These are phyloP conservation scores for Philereme vetulata DNA, from an alignment of 2,888 invertebrate genomes.

Conservation along the genomic window DNA sequence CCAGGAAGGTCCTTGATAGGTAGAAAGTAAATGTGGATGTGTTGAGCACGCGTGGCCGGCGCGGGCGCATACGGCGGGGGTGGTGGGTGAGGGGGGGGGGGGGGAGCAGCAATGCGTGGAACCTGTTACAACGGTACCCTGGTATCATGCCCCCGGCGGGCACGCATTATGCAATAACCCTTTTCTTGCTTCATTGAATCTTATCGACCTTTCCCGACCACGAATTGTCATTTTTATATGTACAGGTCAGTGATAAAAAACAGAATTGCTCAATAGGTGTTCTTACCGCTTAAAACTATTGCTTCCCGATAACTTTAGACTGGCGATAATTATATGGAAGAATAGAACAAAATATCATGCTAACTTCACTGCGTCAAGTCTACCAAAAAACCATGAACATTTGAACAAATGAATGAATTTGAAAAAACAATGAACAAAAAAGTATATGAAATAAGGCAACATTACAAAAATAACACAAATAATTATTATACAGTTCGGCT, in stretches of 20 bases:
- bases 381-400: no score
- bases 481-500: no score
- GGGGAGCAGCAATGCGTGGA: slow-evolving; percentile 56
- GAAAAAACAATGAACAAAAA: no score
- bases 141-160: slow-evolving; percentile 64
- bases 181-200: slow-evolving; percentile 69
- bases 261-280: not conserved
- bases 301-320: not conserved
- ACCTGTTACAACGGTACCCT: slow-evolving; percentile 81
- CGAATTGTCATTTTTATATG: slow-evolving; percentile 25
- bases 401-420: no score
- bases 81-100: slow-evolving; percentile 42
- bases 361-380: no score
- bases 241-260: slow-evolving; percentile 18
- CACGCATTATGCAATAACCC: slow-evolving; percentile 80
- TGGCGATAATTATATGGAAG: no score
- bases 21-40: slow-evolving; percentile 80
- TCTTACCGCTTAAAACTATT: not conserved
- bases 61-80: slow-evolving; percentile 38
- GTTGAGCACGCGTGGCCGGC: slow-evolving; percentile 52
- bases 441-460: no score
- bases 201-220: slow-evolving; percentile 27
- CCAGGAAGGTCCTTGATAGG: slow-evolving; percentile 76
- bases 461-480: no score
- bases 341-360: no score